Evolutionary conservation across 2,888 invertebrate genomes (phyloP), one percentile per base, ranked within the genome.

Genomic region (Caradrina clavipalpis): DNA sequence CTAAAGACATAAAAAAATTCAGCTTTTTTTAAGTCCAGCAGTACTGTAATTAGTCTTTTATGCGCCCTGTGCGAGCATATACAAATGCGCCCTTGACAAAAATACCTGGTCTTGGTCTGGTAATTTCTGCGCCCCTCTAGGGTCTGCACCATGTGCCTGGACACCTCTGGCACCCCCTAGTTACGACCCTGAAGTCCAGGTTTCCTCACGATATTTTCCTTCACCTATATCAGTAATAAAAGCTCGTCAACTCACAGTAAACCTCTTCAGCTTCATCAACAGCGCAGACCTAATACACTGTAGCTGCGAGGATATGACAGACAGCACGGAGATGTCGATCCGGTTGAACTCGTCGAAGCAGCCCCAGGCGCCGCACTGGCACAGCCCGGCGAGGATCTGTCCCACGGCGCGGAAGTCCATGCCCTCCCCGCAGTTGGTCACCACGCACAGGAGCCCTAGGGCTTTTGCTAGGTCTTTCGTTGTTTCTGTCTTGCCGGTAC

Each of bases 291-390:
- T 96, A 73, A 99, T 99, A 17, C 98, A 98, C 91, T 98, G 99
- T 78, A 99, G 94, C 90, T 99, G 99, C 0, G 98, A 98, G 0
- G 99, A 99, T 87, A 99, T 99, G 2, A 99, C 99, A 19, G 99
- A 99, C 22, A 99, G 94, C 57, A 99, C 99, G 0, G 99, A 99
- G 6, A 98, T 97, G 79, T 99, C 98, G 80, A 99, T 99, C 47
- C 99, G 96, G 92, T 99, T 99, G 94, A 99, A 99, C 93, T 99
- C 99, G 84, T 99, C 99, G 89, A 99, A 99, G 90, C 99, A 99
- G 1, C 99, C 99, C 99, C 99, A 99, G 3, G 99, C 98, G 0
- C 99, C 99, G 89, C 98, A 98, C 89, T 98, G 98, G 65, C 97
- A 97, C 61, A 98, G 94, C 1, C 98, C 97, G 0, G 98, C 97